Evolutionary conservation across 1,140 invertebrate species (phyloP).

Genomic region (Phthorimaea operculella): DNA sequence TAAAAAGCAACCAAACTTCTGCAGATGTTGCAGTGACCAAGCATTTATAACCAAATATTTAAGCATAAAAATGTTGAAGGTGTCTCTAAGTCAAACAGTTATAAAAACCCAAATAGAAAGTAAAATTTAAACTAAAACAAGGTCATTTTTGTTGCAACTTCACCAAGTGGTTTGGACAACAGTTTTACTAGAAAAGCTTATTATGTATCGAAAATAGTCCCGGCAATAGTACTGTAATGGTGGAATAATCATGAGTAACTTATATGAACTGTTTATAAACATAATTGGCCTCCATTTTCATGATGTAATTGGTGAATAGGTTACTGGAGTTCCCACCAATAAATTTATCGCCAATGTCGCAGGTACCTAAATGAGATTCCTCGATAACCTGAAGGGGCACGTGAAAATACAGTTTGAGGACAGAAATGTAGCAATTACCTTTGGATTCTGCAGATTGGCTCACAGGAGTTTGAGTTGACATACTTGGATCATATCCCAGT

Average conservation of each 20-base stretch:
- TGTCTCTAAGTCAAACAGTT: too few species aligned
- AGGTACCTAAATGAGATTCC: not conserved
- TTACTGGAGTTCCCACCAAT: constrained; percentile 64
- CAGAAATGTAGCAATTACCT: constrained; percentile 36
- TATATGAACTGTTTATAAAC: constrained; percentile 56
- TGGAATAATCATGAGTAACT: not conserved
- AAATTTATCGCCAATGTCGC: constrained; percentile 11
- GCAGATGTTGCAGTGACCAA: too few species aligned
- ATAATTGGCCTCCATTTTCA: constrained; percentile 54
- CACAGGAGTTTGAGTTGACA: constrained; percentile 52
- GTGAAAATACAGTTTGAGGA: constrained; percentile 6
- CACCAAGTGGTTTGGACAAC: too few species aligned
- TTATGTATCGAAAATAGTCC: too few species aligned
- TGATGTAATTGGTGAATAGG: constrained; percentile 59
- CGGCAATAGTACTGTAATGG: not conserved
- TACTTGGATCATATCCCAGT: constrained; percentile 56
- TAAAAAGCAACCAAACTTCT: too few species aligned
- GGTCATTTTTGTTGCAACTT: constrained; percentile 2
- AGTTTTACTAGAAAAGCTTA: too few species aligned
- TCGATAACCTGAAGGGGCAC: constrained; percentile 11
- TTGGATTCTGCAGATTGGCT: constrained; percentile 42
- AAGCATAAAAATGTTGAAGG: too few species aligned
- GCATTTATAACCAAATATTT: too few species aligned
- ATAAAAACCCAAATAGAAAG: constrained; percentile 4
- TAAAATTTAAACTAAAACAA: not conserved